Base-by-base conservation (phyloP, 2,797 vertebrate species). In the Micromesistius poutassou region DNA sequence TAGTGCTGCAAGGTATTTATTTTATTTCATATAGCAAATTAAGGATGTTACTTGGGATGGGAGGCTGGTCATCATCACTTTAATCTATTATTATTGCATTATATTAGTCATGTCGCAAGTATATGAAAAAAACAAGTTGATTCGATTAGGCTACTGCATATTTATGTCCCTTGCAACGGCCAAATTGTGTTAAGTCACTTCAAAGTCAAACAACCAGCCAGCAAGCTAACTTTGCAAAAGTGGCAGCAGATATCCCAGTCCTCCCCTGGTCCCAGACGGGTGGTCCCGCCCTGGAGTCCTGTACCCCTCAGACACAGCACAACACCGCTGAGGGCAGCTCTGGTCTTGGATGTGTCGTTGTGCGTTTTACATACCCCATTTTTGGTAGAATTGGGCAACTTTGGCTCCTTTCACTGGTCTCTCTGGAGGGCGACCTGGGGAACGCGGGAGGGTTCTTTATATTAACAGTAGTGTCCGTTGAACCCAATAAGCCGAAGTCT, bases 281-380 rank as follows among this genome's bases (percentile, higher is more conserved):
- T 42, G 13, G 40, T 42, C 10, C 40, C 40, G 40, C 14, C 40
- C 40, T 42, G 40, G 12, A 42, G 10, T 13, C 40, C 40, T 3
- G 40, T 14, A 13, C 13, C 13, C 3, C 13, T 42, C 40, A 4
- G 40, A 38, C 7, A 38, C 36, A 38, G 40, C 40, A 16, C 13
- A 12, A 13, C 40, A 13, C 40, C 1, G 14, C 13, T 42, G 40
- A 16, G 40, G 40, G 1, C 40, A 38, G 9, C 1, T 42, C 14
- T 42, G 40, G 40, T 16, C 40, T 42, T 13, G 40, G 7, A 38
- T 42, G 3, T 42, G 40, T 16, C 14, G 40, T 42, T 13, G 40
- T 42, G 40, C 40, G 40, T 42, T 79, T 42, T 79, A 92, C 93
- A 19, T 93, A 95, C 93, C 94, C 94, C 94, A 95, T 68, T 46